Evolutionary conservation across 2,113 vertebrate species (phyloP).

Genomic region (Nanger granti): DNA sequence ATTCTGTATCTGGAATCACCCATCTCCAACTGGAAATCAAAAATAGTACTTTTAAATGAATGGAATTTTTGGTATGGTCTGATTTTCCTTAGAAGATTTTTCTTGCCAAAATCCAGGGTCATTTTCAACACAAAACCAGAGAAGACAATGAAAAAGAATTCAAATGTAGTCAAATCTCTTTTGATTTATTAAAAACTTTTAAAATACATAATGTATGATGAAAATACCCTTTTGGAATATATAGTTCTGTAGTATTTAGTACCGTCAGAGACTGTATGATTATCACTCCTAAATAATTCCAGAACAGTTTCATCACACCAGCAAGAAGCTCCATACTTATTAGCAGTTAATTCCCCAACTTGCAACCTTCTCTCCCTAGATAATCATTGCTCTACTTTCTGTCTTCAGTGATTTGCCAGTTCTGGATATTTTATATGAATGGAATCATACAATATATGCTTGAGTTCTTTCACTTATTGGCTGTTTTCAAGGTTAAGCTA

Average conservation of each 20-base stretch:
- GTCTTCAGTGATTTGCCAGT: not conserved
- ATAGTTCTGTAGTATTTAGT: not conserved
- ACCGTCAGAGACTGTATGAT: not conserved
- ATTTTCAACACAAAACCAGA: not conserved
- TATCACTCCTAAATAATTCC: not conserved
- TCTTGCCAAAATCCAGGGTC: not conserved
- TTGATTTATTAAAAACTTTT: not conserved
- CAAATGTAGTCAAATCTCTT: not conserved
- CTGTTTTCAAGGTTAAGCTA: not conserved
- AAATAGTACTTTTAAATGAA: not conserved
- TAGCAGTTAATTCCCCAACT: not conserved
- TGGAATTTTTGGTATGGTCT: not conserved
- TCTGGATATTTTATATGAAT: not conserved
- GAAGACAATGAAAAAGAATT: not conserved
- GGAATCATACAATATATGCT: not conserved
- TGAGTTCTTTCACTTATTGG: not conserved
- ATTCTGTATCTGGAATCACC: not conserved
- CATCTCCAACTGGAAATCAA: not conserved
- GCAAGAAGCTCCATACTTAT: not conserved
- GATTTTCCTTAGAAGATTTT: not conserved
- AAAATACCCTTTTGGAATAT: not conserved
- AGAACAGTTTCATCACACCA: not conserved
- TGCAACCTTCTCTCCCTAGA: not conserved
- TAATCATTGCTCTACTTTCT: not conserved
- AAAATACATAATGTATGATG: not conserved